Base-by-base conservation (phyloP, 1,140 invertebrate genomes). In the Pseudomyrmex concolor region DNA sequence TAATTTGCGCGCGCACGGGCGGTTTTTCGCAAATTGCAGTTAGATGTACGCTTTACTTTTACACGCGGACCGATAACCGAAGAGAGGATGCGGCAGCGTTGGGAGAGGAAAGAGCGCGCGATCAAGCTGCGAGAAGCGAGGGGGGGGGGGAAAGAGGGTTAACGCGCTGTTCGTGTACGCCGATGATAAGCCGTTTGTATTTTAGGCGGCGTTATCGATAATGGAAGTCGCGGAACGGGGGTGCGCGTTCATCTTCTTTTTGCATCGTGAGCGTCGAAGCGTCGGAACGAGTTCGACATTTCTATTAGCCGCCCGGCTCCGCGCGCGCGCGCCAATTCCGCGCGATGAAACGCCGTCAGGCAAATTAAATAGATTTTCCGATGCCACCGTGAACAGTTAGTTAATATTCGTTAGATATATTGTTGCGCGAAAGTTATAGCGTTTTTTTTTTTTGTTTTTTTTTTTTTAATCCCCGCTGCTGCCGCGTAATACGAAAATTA, bases 141-240 rank as follows among this genome's bases (percentile, higher is more conserved):
- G 5, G 10, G n/a, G n/a, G n/a, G n/a, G n/a, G n/a, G n/a, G n/a
- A n/a, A n/a, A 22, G 66, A 70, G 64, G 43, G 54, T 70, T 34
- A 70, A 70, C 76, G 43, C 76, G 43, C 64, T 50, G 34, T 13
- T 51, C 64, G 64, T 78, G 76, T 80, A 57, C 51, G 43, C 17
- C 76, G 64, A 70, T 80, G 76, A 80, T 80, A 80, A 80, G 76
- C 76, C 67, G 66, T 80, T 80, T 80, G 76, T 80, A 80, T 70
- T 80, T 80, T 71, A 70, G 76, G 54, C 54, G 19, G 54, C 66
- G 76, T 43, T 48, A 80, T 80, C 76, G 76, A 80, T 80, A 80
- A 80, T 80, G 76, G 76, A 80, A 71, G 76, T 80, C 66, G 76
- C 66, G 76, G 66, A 17, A 43, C 54, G 45, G 34, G 22, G 22